Conservation (phyloP, 2,888 invertebrate species). For the Drosophila nr. perissopoda region DNA sequence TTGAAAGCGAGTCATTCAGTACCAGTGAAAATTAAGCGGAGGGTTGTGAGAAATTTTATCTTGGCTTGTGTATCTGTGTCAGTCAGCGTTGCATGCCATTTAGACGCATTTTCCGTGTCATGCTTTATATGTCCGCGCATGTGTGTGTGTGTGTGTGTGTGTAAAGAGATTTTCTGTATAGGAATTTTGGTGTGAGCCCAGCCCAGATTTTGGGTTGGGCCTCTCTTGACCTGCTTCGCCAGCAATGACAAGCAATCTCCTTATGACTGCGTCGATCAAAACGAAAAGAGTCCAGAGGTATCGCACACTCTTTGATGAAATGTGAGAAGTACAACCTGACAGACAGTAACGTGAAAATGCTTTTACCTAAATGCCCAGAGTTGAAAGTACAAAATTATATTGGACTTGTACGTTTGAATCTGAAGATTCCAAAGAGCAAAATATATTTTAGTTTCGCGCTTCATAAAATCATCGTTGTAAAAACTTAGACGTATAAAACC, state of each 20-base stretch:
- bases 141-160: constrained; percentile 11
- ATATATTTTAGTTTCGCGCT: not conserved
- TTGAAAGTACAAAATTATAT: not conserved
- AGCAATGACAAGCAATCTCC: constrained; percentile 47
- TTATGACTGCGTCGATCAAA: constrained; percentile 23
- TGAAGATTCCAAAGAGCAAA: not conserved
- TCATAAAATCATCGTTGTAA: not conserved
- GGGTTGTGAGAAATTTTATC: constrained; percentile 30
- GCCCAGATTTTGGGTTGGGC: constrained; percentile 27
- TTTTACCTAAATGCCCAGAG: constrained; percentile 20
- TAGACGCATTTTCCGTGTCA: constrained; percentile 38
- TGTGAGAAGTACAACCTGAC: constrained; percentile 26
- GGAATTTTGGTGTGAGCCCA: constrained; percentile 10
- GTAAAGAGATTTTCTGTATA: constrained; percentile 34
- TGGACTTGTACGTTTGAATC: not conserved
- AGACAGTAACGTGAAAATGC: constrained; percentile 42
- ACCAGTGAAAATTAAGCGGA: not conserved
- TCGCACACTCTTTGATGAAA: constrained; percentile 41
- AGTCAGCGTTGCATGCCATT: constrained; percentile 33
- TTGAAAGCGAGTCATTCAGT: constrained; percentile 8
- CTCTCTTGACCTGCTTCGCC: constrained; percentile 44
- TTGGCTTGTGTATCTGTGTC: constrained; percentile 22
- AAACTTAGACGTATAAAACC: not conserved
- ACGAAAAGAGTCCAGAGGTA: constrained; percentile 13
- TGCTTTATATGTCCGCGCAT: not conserved